Evolutionary conservation across 2,888 invertebrate genomes (phyloP), one percentile per base, ranked within the genome.

Genomic region (Priocnemis perturbator): DNA sequence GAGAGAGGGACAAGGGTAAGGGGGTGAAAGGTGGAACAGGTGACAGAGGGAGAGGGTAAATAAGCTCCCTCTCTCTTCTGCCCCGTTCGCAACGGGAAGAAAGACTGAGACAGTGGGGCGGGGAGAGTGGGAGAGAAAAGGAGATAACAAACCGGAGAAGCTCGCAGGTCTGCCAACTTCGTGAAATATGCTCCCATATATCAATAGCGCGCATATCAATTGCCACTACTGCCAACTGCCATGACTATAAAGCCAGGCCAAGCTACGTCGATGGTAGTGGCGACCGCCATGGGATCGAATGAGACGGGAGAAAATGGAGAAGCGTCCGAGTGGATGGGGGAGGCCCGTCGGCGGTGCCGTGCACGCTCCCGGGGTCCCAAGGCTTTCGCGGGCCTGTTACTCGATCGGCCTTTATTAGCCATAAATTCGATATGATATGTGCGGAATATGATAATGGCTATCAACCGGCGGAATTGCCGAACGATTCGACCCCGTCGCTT

Each of bases 221-320:
- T 82, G 82, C 83, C 78, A 82, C 81, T 74, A 79, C 80, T 82
- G 82, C 81, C 81, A 82, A 83, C 75, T 79, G 79, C 78, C 78
- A 81, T 81, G 79, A 82, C 83, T 83, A 73, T 82, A 82, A 82
- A 83, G 79, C 76, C 73, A 58, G 68, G 55, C 76, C 71, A 73
- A 73, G 67, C 74, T 71, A 71, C 60, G 56, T 56, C 68, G 69
- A 71, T 74, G 72, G 67, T 74, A 71, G 67, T 67, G 71, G 71
- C 67, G 64, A 67, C 67, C 70, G 61, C 26, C 61, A n/a, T 65
- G 60, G 64, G 62, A 79, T 73, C 70, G 60, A 68, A 57, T 47
- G 57, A 50, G 30, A 37, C 20, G 30, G 30, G 47, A 65, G 69
- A 67, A 62, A 65, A 66, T 20, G 60, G 53, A 58, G 63, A 52